A percentile compares a stretch with the other conserved stretches of the same genome.
These are phyloP conservation scores for Urosaurus nigricauda DNA, from an alignment of 2,797 vertebrate species.

Conservation along the genomic window DNA sequence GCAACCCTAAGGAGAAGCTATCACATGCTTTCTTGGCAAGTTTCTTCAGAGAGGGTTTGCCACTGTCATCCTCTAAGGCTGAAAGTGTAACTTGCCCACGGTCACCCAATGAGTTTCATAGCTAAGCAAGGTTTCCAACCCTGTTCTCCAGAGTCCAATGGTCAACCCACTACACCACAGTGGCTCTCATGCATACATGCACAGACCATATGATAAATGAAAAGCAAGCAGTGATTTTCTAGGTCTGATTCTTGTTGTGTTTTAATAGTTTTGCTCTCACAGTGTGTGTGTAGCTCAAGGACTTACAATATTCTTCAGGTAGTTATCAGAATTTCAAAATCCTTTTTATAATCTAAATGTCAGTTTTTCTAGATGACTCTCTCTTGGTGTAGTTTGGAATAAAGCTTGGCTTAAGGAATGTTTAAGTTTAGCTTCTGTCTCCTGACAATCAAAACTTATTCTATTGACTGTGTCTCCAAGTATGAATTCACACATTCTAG, in stretches of 20 bases:
- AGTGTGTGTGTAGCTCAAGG: conserved; percentile 59
- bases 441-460: conserved; percentile 48
- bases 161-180: no score
- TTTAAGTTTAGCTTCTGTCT: conserved; percentile 59
- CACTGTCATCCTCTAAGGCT: no score
- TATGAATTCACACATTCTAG: conserved; percentile 69
- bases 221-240: background rate
- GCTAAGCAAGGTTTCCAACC: no score
- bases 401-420: conserved; percentile 71
- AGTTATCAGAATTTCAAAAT: conserved; percentile 59
- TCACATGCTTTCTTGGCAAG: no score
- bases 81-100: no score
- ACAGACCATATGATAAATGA: background rate
- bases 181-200: no score
- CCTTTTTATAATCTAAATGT: conserved; percentile 69
- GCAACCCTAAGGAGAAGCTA: no score
- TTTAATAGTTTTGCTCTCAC: conserved; percentile 48
- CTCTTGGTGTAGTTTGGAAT: conserved; percentile 71
- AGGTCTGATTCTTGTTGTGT: background rate
- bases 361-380: conserved; percentile 58
- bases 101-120: no score
- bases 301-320: conserved; percentile 58
- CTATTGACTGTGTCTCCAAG: conserved; percentile 67
- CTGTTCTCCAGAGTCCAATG: no score
- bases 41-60: no score